phyloP scores from a whole-genome alignment of 2,888 invertebrate species.

The Apoda limacodes region DNA sequence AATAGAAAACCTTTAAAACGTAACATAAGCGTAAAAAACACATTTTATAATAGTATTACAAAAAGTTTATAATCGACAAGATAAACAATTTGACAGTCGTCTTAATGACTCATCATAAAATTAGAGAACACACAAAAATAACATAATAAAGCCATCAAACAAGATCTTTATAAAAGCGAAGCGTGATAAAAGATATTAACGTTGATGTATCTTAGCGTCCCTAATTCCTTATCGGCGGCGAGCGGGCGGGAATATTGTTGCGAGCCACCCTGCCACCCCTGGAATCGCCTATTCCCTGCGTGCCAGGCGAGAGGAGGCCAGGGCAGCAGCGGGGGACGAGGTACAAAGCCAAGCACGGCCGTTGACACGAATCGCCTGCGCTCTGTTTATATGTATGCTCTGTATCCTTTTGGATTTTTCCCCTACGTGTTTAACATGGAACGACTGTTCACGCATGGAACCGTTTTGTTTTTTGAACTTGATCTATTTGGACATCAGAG shows the following conservation, averaged over 20 bases:
- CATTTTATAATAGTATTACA: too few species aligned
- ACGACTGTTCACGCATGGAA: slow-evolving; percentile 44
- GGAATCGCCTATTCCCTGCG: slow-evolving; percentile 34
- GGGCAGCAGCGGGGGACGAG: slow-evolving; percentile 24
- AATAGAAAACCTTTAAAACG: too few species aligned
- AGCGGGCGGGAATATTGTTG: slow-evolving; percentile 42
- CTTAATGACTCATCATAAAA: too few species aligned
- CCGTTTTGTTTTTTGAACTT: slow-evolving; percentile 40
- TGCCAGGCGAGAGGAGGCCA: slow-evolving; percentile 24
- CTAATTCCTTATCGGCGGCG: slow-evolving; percentile 51
- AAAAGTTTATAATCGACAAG: too few species aligned
- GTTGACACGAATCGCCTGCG: slow-evolving; percentile 61
- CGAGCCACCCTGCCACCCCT: slow-evolving; percentile 55
- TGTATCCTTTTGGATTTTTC: slow-evolving; percentile 55
- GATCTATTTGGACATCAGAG: too few species aligned
- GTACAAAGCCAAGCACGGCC: slow-evolving; percentile 50
- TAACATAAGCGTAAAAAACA: too few species aligned
- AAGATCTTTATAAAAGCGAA: slow-evolving; percentile 33
- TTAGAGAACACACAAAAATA: too few species aligned
- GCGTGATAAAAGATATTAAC: slow-evolving; percentile 47
- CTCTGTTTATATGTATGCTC: slow-evolving; percentile 61
- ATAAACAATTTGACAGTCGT: too few species aligned
- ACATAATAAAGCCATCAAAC: slow-evolving; percentile 34
- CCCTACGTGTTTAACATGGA: slow-evolving; percentile 42
- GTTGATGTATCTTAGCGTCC: slow-evolving; percentile 46